Base-by-base conservation (phyloP, 2,888 invertebrate species). In the Tillus elongatus region DNA sequence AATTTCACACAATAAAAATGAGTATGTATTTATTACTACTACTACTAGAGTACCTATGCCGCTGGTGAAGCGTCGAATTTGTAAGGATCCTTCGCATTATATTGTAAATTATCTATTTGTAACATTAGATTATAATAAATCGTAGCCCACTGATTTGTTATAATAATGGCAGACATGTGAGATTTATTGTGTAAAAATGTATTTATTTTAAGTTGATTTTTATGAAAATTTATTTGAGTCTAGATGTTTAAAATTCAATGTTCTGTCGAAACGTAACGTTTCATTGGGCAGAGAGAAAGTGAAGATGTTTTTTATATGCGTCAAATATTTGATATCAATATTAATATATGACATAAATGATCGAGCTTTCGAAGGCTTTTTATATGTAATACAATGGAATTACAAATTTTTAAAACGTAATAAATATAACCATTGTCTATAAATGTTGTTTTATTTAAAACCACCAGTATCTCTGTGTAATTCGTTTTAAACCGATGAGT, bases 291-390 rank as follows among this genome's bases (percentile, higher is more conserved):
- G 46, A 49, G 47, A 59, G 50, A 58, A 58, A 52, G 57, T 62
- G 61, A 49, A 60, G 54, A 59, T 59, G 59, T 57, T 61, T 60
- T n/a, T 63, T 59, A 60, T 59, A 64, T 54, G 63, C 63, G 63
- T 64, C 61, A 60, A 59, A 51, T 60, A 62, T 58, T 58, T 61
- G 56, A 63, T 63, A 64, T 64, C 61, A 63, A 57, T 61, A 59
- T 60, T 44, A 54, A 53, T 59, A 58, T 60, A 62, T 63, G 58
- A 63, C 57, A 60, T 59, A 57, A 61, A 65, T 66, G 65, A 64
- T 62, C 64, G 64, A 65, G 66, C 65, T 66, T 66, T 64, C 61
- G 63, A 64, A 60, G 63, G 65, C 65, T 66, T 66, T 66, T 65
- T 64, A 60, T 62, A 63, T 65, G 64, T 66, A 66, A 64, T 61